A percentile compares a stretch with the other conserved stretches of the same genome.
These are phyloP conservation scores for Periplaneta americana DNA, from an alignment of 1,140 invertebrate species.

Conservation along the genomic window DNA sequence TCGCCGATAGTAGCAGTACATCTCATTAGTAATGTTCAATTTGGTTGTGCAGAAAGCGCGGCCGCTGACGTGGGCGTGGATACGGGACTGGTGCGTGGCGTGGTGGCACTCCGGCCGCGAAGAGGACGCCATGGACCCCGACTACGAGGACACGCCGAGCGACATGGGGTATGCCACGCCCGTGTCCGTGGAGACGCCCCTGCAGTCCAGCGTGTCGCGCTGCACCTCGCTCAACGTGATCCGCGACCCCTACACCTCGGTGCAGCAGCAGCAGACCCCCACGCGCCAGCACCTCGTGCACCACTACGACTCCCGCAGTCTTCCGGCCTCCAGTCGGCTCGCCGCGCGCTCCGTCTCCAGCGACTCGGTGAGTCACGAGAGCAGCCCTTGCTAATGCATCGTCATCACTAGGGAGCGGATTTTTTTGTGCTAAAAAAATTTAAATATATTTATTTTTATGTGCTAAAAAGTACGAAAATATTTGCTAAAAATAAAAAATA, in stretches of 20 bases:
- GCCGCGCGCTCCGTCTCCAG: conserved; percentile 58
- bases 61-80: conserved; percentile 49
- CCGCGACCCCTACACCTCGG: conserved; percentile 55
- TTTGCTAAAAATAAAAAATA: too few relatives aligned
- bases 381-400: too few relatives aligned
- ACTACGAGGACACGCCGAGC: conserved; percentile 53
- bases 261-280: conserved; percentile 29
- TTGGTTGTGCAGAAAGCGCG: conserved; percentile 38
- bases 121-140: conserved; percentile 65
- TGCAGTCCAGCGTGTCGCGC: conserved; percentile 71
- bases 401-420: too few relatives aligned
- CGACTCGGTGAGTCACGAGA: conserved; percentile 50
- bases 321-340: conserved; percentile 31
- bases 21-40: too few relatives aligned
- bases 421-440: too few relatives aligned
- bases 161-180: conserved; percentile 75
- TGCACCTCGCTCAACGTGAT: conserved; percentile 81
- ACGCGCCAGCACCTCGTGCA: conserved; percentile 19
- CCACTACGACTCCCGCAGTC: conserved; percentile 23
- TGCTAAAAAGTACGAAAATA: too few relatives aligned
- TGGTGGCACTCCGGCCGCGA: conserved; percentile 82
- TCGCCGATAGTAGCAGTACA: too few relatives aligned
- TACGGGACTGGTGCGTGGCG: conserved; percentile 73
- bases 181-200: conserved; percentile 77
- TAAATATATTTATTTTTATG: too few relatives aligned